These are phyloP conservation scores for Pelodytes ibericus DNA, from an alignment of 2,797 vertebrate species.

Conservation along the genomic window DNA sequence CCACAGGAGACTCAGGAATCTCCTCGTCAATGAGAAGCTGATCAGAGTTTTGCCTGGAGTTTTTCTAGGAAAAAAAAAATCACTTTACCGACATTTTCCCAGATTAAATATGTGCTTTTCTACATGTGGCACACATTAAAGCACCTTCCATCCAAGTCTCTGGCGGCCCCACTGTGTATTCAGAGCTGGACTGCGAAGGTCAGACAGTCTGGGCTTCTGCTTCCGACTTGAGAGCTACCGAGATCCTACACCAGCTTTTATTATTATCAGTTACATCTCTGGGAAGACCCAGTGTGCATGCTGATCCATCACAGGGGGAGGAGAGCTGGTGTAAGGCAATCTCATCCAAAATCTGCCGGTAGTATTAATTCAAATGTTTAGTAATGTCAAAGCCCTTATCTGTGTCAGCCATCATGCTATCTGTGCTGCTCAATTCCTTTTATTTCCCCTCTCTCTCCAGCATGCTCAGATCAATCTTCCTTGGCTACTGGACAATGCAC, in stretches of 20 bases:
- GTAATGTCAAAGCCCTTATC: not conserved
- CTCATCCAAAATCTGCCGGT: constrained; percentile 18
- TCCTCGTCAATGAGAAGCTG: too few species aligned
- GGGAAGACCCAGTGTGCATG: constrained; percentile 3
- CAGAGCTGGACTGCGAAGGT: constrained; percentile 35
- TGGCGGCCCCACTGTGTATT: constrained; percentile 1
- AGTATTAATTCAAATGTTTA: constrained; percentile 12
- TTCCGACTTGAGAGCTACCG: not conserved
- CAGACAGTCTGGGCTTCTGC: constrained; percentile 28
- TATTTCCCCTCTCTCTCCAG: not conserved
- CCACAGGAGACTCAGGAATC: too few species aligned
- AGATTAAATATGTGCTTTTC: constrained; percentile 12
- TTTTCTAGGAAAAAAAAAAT: too few species aligned
- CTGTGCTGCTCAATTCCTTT: not conserved
- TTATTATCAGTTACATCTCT: constrained; percentile 31
- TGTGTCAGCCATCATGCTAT: constrained; percentile 5
- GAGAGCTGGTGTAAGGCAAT: constrained; percentile 2
- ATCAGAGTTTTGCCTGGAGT: too few species aligned
- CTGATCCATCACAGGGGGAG: not conserved
- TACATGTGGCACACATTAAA: not conserved
- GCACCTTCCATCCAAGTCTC: not conserved
- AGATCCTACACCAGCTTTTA: constrained; percentile 13
- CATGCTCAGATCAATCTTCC: constrained; percentile 26
- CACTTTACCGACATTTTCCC: too few species aligned
- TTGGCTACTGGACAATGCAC: constrained; percentile 10